Percentiles rank a stretch among this genome's conserved stretches.
These are phyloP conservation scores for Cerastoderma edule DNA, from an alignment of 2,888 invertebrate genomes.

Conservation along the genomic window DNA sequence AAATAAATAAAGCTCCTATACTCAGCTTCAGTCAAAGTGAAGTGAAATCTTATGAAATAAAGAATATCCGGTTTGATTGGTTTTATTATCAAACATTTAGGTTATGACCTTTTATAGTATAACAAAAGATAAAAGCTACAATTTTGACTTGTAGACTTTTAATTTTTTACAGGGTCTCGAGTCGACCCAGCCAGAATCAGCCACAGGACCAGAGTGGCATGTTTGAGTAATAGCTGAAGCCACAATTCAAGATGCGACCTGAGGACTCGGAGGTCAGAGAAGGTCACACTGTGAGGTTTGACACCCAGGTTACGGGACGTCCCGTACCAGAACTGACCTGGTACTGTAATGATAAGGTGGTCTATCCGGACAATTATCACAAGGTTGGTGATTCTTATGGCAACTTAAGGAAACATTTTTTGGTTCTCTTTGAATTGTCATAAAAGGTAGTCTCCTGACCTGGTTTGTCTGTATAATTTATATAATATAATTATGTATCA, in stretches of 20 bases:
- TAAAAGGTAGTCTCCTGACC: no score
- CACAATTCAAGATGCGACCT: constrained; percentile 82
- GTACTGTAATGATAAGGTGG: constrained; percentile 91
- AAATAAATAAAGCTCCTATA: no score
- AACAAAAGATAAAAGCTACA: no score
- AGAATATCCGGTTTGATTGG: no score
- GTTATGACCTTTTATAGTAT: no score
- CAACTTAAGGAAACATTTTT: no score
- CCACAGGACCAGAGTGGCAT: constrained; percentile 80
- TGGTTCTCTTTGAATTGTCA: no score
- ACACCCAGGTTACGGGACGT: constrained; percentile 82
- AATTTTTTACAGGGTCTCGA: constrained; percentile 56
- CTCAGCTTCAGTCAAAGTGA: no score
- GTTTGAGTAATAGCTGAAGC: constrained; percentile 80
- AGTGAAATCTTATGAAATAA: no score
- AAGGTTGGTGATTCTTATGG: constrained; percentile 73
- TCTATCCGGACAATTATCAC: constrained; percentile 93
- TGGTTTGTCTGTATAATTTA: no score
- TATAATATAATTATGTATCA: no score
- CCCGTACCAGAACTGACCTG: constrained; percentile 88
- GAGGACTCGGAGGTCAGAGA: constrained; percentile 84
- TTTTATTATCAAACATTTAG: no score
- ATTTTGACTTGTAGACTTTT: background rate
- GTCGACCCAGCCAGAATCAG: constrained; percentile 37
- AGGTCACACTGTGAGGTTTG: constrained; percentile 83